These are phyloP conservation scores for Indicator maculatus DNA, from an alignment of 2,113 vertebrate genomes.

Conservation along the genomic window DNA sequence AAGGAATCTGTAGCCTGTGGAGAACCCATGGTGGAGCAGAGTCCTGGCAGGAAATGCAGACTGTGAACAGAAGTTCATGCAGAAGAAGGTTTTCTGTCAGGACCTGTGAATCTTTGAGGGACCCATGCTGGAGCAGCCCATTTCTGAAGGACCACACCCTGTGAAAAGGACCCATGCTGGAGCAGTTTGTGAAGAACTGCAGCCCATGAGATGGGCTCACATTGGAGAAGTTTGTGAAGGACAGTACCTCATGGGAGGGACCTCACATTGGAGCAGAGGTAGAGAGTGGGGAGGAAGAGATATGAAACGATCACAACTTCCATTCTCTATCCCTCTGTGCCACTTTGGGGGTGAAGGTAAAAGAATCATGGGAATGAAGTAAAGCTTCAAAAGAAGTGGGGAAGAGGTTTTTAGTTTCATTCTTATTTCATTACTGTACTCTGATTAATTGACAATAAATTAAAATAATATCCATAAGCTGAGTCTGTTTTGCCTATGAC, in stretches of 20 bases:
- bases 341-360: neutral
- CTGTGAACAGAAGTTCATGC: rapidly evolving
- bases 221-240: neutral
- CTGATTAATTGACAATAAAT: neutral
- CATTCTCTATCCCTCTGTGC: rapidly evolving
- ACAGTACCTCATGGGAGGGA: neutral
- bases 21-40: neutral
- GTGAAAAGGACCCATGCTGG: neutral
- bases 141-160: neutral
- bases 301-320: neutral
- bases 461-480: neutral
- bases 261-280: rapidly evolving
- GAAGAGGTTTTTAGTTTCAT: neutral
- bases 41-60: neutral
- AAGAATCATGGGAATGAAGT: neutral
- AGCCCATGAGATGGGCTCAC: neutral
- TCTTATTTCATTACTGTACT: neutral
- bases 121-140: rapidly evolving
- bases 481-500: neutral
- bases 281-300: rapidly evolving
- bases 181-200: neutral
- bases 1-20: neutral
- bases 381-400: neutral
- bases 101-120: neutral
- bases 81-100: neutral